Percentiles rank a stretch among this genome's conserved stretches.
These are phyloP conservation scores for Melanotaenia pygmaea DNA, from an alignment of 2,797 vertebrate genomes.

Conservation along the genomic window DNA sequence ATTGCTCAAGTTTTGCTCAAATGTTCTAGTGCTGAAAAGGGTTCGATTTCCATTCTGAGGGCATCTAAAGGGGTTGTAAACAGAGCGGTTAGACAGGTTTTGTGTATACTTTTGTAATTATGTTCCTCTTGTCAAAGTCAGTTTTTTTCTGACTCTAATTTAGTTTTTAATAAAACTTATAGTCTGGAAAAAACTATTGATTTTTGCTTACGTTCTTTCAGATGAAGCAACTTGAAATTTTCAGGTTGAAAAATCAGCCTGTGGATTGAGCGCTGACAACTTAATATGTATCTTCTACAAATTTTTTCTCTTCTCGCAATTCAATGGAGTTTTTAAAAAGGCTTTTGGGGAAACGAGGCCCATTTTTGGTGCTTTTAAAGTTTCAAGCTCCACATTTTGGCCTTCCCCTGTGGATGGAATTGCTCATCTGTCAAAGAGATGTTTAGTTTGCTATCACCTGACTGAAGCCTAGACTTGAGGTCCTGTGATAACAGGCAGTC, in stretches of 20 bases:
- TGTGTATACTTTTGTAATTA: background rate
- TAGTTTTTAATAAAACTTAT: background rate
- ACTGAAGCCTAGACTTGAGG: slow-evolving; percentile 18
- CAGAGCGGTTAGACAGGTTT: background rate
- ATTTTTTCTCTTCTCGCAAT: background rate
- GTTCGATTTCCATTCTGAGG: background rate
- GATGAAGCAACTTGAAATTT: background rate
- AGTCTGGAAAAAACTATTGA: background rate
- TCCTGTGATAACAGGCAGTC: slow-evolving; percentile 27
- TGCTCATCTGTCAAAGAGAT: slow-evolving; percentile 25
- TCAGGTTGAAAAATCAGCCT: slow-evolving; percentile 2
- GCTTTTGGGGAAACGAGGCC: background rate
- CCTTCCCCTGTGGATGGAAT: slow-evolving; percentile 8
- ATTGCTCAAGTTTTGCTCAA: background rate
- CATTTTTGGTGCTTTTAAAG: background rate
- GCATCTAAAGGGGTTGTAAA: background rate
- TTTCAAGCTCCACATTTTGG: background rate
- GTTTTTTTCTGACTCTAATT: background rate
- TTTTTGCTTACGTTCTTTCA: background rate
- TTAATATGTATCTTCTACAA: slow-evolving; percentile 3
- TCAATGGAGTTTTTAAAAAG: background rate
- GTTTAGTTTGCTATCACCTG: slow-evolving; percentile 13
- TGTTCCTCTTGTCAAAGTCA: background rate
- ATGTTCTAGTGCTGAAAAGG: background rate
- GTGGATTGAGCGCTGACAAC: slow-evolving; percentile 1